A percentile compares a stretch with the other conserved stretches of the same genome.
Conservation (phyloP, 2,797 vertebrate genomes). For the Denticeps clupeoides region DNA sequence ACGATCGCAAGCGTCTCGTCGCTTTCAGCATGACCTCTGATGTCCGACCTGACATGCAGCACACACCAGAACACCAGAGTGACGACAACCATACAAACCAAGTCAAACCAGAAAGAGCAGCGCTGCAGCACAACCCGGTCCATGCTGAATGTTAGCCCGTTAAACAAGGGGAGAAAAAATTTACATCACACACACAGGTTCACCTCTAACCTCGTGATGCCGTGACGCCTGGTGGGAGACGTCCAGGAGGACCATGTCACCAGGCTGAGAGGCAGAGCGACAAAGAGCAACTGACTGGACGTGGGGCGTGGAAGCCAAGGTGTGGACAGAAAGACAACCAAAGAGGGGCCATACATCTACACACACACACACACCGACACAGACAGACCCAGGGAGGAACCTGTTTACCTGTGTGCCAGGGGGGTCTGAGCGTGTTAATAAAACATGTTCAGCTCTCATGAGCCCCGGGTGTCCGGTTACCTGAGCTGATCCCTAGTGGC, state of each 20-base stretch:
- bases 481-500: conserved; percentile 27
- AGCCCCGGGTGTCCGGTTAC: conserved; percentile 52
- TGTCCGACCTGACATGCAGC: too few relatives aligned
- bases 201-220: conserved; percentile 58
- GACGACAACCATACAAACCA: too few relatives aligned
- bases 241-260: conserved; percentile 45
- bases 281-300: conserved; percentile 46
- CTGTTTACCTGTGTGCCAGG: conserved; percentile 32
- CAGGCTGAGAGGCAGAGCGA: conserved; percentile 39
- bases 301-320: neutral
- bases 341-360: conserved; percentile 13
- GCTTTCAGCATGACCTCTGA: too few relatives aligned
- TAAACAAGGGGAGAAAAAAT: neutral
- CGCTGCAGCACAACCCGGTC: too few relatives aligned
- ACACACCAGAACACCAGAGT: too few relatives aligned
- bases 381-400: conserved; percentile 23
- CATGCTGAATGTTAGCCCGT: too few relatives aligned
- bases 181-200: conserved; percentile 12
- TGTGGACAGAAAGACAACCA: conserved; percentile 15
- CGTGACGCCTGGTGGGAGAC: conserved; percentile 31
- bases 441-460: conserved; percentile 47
- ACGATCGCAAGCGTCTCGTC: too few relatives aligned
- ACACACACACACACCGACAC: neutral
- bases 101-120: too few relatives aligned
- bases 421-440: conserved; percentile 45